These are phyloP conservation scores for Melipona bicolor DNA, from an alignment of 2,888 invertebrate species.

Conservation along the genomic window DNA sequence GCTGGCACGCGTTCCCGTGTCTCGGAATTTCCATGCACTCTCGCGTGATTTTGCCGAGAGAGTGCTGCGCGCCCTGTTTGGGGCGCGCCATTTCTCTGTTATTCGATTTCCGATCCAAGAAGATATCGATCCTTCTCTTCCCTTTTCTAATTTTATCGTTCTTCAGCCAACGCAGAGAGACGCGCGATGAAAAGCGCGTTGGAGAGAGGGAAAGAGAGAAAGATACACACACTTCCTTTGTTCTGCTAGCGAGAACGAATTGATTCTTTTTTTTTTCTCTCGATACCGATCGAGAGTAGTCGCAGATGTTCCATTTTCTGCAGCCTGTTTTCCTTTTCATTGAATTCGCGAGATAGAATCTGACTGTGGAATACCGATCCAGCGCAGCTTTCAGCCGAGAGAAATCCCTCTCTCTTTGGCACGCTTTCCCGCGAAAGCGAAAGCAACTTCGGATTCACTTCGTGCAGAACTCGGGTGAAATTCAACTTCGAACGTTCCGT, in stretches of 20 bases:
- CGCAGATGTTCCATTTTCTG: constrained; percentile 29
- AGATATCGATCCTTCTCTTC: neutral
- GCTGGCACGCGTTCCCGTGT: neutral
- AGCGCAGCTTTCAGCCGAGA: neutral
- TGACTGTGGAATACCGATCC: neutral
- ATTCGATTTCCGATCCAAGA: constrained; percentile 2
- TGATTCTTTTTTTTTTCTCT: neutral
- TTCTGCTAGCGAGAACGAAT: neutral
- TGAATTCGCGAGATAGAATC: neutral
- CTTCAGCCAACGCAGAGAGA: neutral
- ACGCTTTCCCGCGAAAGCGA: constrained; percentile 12
- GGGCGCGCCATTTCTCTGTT: constrained; percentile 21
- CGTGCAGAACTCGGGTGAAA: too few relatives aligned
- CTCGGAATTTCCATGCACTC: constrained; percentile 14
- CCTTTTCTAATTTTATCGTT: constrained; percentile 14
- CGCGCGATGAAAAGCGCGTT: too few relatives aligned
- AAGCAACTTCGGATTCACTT: neutral
- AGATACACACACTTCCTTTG: neutral
- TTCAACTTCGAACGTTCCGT: too few relatives aligned
- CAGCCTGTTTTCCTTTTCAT: constrained; percentile 23
- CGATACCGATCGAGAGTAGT: neutral
- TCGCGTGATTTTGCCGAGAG: constrained; percentile 37
- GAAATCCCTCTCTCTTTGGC: neutral
- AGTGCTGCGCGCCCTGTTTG: constrained; percentile 5
- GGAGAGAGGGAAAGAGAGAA: too few relatives aligned